Conservation (phyloP, 2,797 vertebrate species). For the Lepidocolaptes lacrymiger region DNA sequence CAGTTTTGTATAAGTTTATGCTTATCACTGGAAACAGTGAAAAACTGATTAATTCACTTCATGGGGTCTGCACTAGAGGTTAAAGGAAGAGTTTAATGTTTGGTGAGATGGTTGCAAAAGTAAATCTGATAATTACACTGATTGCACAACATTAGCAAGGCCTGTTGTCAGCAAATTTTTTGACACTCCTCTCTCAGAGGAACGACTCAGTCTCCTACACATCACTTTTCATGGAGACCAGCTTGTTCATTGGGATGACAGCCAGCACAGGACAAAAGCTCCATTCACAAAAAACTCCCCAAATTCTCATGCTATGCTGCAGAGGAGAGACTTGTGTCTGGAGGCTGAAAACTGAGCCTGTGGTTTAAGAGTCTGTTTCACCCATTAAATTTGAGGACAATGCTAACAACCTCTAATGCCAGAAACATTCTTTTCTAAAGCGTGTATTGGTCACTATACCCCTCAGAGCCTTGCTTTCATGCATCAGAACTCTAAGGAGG, state of each 20-base stretch:
- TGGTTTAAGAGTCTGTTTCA: neutral
- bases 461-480: neutral
- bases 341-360: neutral
- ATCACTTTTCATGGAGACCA: neutral
- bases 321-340: neutral
- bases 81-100: neutral
- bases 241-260: neutral
- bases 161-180: neutral
- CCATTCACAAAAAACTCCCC: neutral
- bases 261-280: neutral
- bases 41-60: neutral
- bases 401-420: neutral
- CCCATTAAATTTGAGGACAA: neutral
- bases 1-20: neutral
- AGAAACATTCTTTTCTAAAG: neutral
- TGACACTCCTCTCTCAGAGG: neutral
- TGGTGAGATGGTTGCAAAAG: neutral
- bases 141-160: neutral
- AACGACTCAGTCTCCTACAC: neutral
- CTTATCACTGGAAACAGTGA: neutral
- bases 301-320: fast-evolving
- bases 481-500: neutral
- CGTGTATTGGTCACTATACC: fast-evolving
- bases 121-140: neutral
- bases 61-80: neutral